Percentiles rank a stretch among this genome's conserved stretches.
Evolutionary conservation across 2,113 vertebrate genomes (phyloP).

Genomic region (Eolophus roseicapilla): DNA sequence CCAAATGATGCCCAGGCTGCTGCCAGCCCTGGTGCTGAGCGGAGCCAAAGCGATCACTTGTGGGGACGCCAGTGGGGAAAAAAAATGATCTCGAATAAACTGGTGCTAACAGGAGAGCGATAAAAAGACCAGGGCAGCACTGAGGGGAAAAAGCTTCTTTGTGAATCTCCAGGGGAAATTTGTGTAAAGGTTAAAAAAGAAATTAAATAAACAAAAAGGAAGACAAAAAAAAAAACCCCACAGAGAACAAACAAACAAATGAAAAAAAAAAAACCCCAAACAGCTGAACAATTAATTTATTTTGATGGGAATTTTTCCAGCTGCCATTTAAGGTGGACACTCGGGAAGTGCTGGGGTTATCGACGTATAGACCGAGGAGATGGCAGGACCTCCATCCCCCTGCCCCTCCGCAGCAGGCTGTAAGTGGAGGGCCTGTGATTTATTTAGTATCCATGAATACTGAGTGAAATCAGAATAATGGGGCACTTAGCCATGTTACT

Average conservation of each 20-base stretch:
- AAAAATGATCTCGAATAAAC: neutral
- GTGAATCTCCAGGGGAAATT: conserved; percentile 19
- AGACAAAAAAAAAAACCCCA: accelerated
- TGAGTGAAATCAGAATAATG: conserved; percentile 68
- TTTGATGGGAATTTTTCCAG: neutral
- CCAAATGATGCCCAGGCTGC: neutral
- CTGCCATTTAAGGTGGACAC: neutral
- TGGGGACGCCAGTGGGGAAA: neutral
- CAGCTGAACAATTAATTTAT: neutral
- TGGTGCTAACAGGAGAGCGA: conserved; percentile 16
- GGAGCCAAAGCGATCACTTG: accelerated
- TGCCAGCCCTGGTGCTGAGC: neutral
- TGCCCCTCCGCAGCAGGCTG: conserved; percentile 16
- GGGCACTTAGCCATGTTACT: conserved; percentile 68
- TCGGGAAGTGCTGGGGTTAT: conserved; percentile 16
- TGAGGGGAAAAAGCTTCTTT: neutral
- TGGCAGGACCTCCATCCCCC: conserved; percentile 42
- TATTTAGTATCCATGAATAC: conserved; percentile 64
- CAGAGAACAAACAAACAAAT: too few relatives aligned
- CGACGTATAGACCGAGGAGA: neutral
- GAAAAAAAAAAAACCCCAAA: neutral
- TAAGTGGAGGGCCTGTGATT: conserved; percentile 37
- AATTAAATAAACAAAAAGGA: neutral
- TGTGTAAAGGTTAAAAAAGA: neutral
- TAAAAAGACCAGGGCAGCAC: neutral